Evolutionary conservation across 2,888 invertebrate genomes (phyloP).

Genomic region (Hoplodrina blanda): DNA sequence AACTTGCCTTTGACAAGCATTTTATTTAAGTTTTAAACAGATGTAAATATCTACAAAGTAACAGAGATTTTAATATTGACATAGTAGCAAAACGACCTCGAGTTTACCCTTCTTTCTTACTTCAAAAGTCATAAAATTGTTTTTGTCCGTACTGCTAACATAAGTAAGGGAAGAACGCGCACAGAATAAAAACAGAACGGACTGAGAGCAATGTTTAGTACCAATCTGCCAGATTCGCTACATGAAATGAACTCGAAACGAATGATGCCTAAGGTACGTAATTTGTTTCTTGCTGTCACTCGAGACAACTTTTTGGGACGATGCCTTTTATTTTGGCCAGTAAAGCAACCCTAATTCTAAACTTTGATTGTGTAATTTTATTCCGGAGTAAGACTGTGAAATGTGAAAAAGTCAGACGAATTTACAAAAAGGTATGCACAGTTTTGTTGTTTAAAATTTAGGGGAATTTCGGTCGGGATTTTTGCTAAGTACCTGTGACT

Average conservation of each 20-base stretch:
- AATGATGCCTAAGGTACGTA: conserved; percentile 58
- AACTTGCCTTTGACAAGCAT: conserved; percentile 73
- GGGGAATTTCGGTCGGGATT: conserved; percentile 35
- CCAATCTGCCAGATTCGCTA: conserved; percentile 68
- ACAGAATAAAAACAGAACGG: conserved; percentile 63
- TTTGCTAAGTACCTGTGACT: conserved; percentile 37
- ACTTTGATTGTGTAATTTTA: conserved; percentile 72
- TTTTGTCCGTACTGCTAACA: conserved; percentile 57
- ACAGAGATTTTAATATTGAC: conserved; percentile 58
- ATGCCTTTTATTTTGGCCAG: conserved; percentile 67
- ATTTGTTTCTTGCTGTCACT: conserved; percentile 66
- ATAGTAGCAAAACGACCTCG: conserved; percentile 51
- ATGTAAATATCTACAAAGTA: conserved; percentile 67
- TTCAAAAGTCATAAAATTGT: conserved; percentile 69
- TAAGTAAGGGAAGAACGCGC: conserved; percentile 60
- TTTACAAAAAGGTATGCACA: conserved; percentile 50
- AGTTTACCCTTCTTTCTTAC: conserved; percentile 64
- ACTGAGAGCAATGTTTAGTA: conserved; percentile 64
- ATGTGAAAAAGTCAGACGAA: conserved; percentile 54
- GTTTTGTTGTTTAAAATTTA: conserved; percentile 43
- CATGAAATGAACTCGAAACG: conserved; percentile 67
- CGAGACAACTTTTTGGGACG: conserved; percentile 60
- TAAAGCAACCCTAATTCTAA: conserved; percentile 71
- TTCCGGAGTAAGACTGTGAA: conserved; percentile 65
- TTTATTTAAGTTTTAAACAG: conserved; percentile 59